phyloP scores from a whole-genome alignment of 2,113 vertebrate genomes.

The Pomatorhinus ruficollis region DNA sequence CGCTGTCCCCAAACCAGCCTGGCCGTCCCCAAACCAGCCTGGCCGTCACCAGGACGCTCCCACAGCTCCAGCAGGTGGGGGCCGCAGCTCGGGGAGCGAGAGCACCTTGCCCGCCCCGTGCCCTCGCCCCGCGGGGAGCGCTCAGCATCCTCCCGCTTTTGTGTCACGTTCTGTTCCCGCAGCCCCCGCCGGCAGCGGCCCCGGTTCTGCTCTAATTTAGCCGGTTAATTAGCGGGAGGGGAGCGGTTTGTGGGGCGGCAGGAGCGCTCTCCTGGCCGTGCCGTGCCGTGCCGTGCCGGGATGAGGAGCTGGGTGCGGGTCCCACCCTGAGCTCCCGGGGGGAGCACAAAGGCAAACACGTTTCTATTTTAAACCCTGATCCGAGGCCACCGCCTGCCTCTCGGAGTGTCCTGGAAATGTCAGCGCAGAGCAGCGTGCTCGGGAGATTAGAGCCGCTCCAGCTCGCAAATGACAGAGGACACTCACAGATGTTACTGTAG shows the following conservation, averaged over 20 bases:
- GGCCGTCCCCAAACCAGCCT: background rate
- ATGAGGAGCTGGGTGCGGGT: background rate
- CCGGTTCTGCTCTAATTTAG: background rate
- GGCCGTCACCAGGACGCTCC: background rate
- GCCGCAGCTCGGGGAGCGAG: rapidly evolving
- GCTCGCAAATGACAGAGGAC: background rate
- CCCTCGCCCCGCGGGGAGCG: rapidly evolving
- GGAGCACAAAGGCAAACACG: background rate
- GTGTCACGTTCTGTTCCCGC: rapidly evolving
- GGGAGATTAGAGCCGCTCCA: background rate
- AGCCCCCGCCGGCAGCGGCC: rapidly evolving
- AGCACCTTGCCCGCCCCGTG: rapidly evolving
- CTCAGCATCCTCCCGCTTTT: rapidly evolving
- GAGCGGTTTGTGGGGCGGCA: background rate
- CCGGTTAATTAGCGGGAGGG: background rate
- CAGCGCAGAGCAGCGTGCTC: slow-evolving; percentile 2
- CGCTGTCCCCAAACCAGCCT: no score
- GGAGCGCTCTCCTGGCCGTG: background rate
- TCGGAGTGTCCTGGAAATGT: slow-evolving; percentile 67
- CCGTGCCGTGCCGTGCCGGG: background rate
- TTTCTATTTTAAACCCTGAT: slow-evolving; percentile 38
- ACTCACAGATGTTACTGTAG: background rate
- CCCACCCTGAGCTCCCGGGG: background rate
- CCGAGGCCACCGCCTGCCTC: slow-evolving; percentile 35
- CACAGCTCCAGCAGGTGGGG: background rate